phyloP scores from a whole-genome alignment of 2,888 invertebrate species.

The Polylopha cassiicola region DNA sequence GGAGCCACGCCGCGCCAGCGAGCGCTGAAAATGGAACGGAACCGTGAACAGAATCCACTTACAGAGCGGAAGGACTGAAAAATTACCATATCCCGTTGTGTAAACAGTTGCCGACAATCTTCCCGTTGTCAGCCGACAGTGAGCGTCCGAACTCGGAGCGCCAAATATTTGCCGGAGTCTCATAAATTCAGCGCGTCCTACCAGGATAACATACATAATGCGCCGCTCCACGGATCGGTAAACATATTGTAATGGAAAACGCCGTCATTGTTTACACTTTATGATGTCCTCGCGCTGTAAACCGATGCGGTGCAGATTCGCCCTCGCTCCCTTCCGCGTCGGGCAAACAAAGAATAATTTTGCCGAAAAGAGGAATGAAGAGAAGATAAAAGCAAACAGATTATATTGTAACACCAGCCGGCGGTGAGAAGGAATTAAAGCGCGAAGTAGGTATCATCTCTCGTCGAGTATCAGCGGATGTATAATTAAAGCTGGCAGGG shows the following conservation, averaged over 20 bases:
- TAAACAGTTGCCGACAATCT: conserved; percentile 72
- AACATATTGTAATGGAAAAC: conserved; percentile 78
- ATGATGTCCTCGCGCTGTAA: conserved; percentile 71
- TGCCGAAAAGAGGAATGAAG: conserved; percentile 29
- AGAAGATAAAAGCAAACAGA: conserved; percentile 26
- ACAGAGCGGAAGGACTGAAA: conserved; percentile 52
- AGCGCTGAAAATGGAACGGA: conserved; percentile 36
- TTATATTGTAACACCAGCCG: conserved; percentile 13
- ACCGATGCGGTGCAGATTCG: conserved; percentile 56
- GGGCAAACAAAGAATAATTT: conserved; percentile 39
- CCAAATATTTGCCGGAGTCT: conserved; percentile 75
- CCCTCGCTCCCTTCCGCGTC: conserved; percentile 40
- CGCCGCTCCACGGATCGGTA: conserved; percentile 73
- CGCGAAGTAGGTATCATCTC: conserved; percentile 2
- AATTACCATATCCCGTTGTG: conserved; percentile 68
- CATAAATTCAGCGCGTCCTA: conserved; percentile 71
- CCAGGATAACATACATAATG: conserved; percentile 76
- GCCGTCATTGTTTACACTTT: conserved; percentile 75
- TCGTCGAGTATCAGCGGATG: no score
- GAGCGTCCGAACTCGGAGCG: conserved; percentile 66
- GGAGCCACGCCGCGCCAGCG: no score
- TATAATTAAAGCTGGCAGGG: no score
- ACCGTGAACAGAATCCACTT: conserved; percentile 54
- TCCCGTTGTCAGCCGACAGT: conserved; percentile 67
- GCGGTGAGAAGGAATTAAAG: conserved; percentile 8